Conservation (phyloP, 1,140 invertebrate genomes). For the Drosophila nikananu region DNA sequence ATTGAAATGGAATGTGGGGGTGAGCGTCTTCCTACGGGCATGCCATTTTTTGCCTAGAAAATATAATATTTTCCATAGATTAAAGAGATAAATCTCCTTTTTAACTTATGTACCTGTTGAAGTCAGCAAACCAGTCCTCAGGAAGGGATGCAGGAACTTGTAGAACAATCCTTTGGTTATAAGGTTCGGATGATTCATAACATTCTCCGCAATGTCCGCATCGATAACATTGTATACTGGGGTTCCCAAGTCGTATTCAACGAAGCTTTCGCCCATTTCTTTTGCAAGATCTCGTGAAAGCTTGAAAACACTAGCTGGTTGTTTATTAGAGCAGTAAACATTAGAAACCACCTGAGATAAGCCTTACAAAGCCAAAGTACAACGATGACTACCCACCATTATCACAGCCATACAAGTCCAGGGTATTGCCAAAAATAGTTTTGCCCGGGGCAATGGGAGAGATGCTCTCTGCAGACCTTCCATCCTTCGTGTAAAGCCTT, state of each 20-base stretch:
- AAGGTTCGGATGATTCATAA: conserved; percentile 62
- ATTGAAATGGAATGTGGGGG: conserved; percentile 96
- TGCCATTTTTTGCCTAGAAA: conserved; percentile 90
- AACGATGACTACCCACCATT: conserved; percentile 34
- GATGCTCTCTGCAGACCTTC: not conserved
- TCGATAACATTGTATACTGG: conserved; percentile 65
- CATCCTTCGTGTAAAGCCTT: conserved; percentile 48
- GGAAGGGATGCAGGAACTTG: conserved; percentile 88
- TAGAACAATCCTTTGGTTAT: conserved; percentile 74
- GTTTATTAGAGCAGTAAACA: not conserved
- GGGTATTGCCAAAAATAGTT: conserved; percentile 52
- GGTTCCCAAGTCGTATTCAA: conserved; percentile 47
- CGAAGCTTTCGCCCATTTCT: conserved; percentile 51
- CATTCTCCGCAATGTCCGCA: conserved; percentile 56
- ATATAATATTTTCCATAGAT: not conserved
- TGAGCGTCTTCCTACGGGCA: conserved; percentile 91
- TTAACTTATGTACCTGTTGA: conserved; percentile 86
- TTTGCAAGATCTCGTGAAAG: conserved; percentile 18
- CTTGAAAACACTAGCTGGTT: conserved; percentile 46
- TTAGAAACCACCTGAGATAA: not conserved
- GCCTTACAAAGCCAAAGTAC: not conserved
- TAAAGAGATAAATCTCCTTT: accelerated
- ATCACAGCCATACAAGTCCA: conserved; percentile 54
- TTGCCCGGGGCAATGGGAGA: too few species aligned
- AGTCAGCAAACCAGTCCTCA: conserved; percentile 88